A percentile compares a stretch with the other conserved stretches of the same genome.
Conservation (phyloP, 2,113 vertebrate species). For the Trematocara macrostoma region DNA sequence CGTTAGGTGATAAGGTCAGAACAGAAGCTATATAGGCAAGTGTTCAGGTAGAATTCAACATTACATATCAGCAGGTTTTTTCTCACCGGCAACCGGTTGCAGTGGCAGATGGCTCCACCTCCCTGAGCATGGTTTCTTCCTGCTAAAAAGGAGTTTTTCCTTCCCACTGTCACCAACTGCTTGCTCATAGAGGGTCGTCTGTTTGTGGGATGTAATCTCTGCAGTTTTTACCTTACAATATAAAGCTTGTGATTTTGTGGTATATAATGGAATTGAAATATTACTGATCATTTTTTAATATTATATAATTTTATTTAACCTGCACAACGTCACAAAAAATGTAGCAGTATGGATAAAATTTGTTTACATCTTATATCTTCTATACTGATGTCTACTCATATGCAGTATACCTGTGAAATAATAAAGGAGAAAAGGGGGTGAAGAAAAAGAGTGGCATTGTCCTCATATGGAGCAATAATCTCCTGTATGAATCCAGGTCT, state of each 20-base stretch:
- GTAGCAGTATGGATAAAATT: not conserved
- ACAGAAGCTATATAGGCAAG: too few relatives aligned
- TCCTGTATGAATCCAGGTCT: not conserved
- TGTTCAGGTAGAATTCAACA: too few relatives aligned
- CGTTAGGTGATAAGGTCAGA: too few relatives aligned
- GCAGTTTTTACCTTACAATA: rapidly evolving
- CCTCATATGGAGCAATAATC: not conserved
- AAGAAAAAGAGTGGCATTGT: not conserved
- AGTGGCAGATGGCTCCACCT: not conserved
- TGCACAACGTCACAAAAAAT: not conserved
- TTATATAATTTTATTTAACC: not conserved
- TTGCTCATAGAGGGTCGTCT: not conserved
- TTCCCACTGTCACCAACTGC: not conserved
- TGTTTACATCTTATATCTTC: not conserved
- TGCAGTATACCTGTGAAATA: not conserved
- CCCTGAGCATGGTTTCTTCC: not conserved
- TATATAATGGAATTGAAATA: not conserved
- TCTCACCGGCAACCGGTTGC: not conserved
- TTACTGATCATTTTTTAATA: not conserved
- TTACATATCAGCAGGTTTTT: not conserved
- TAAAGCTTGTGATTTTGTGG: rapidly evolving
- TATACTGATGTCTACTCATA: not conserved
- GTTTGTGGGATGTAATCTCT: not conserved
- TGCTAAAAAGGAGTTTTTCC: not conserved
- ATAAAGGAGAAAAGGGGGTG: not conserved